Evolutionary conservation across 2,888 invertebrate species (phyloP).

Genomic region (Plagodis pulveraria): DNA sequence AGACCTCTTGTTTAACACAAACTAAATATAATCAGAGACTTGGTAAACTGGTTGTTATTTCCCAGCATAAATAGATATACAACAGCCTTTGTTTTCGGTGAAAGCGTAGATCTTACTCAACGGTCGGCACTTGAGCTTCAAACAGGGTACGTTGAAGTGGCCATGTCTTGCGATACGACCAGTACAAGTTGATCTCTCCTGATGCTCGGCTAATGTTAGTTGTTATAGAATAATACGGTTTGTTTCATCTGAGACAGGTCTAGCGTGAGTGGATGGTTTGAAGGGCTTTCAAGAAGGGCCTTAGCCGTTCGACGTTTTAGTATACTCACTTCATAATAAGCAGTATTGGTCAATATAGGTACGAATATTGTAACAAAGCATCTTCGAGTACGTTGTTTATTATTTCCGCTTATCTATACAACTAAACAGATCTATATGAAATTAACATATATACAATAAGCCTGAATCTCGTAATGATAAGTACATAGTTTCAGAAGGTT

Average conservation of each 20-base stretch:
- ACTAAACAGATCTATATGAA: too few relatives aligned
- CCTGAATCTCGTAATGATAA: too few relatives aligned
- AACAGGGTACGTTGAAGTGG: conserved; percentile 73
- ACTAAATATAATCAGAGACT: conserved; percentile 38
- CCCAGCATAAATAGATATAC: conserved; percentile 48
- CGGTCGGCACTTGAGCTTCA: conserved; percentile 59
- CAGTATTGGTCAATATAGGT: neutral
- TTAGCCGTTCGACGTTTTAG: conserved; percentile 48
- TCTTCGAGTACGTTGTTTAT: too few relatives aligned
- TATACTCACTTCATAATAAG: conserved; percentile 14
- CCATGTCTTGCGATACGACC: conserved; percentile 65
- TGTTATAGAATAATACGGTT: conserved; percentile 50
- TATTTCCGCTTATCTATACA: too few relatives aligned
- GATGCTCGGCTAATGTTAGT: conserved; percentile 54
- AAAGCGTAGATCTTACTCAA: conserved; percentile 43
- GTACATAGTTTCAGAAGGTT: too few relatives aligned
- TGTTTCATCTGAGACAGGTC: conserved; percentile 52
- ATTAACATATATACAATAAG: too few relatives aligned
- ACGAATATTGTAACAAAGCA: too few relatives aligned
- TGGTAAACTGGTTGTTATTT: conserved; percentile 38
- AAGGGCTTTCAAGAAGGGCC: conserved; percentile 62
- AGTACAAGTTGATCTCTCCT: conserved; percentile 53
- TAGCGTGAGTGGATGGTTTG: conserved; percentile 49
- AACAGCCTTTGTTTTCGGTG: conserved; percentile 37
- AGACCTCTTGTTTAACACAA: conserved; percentile 34